Conservation (phyloP, 2,888 invertebrate genomes). For the Hesperia comma region DNA sequence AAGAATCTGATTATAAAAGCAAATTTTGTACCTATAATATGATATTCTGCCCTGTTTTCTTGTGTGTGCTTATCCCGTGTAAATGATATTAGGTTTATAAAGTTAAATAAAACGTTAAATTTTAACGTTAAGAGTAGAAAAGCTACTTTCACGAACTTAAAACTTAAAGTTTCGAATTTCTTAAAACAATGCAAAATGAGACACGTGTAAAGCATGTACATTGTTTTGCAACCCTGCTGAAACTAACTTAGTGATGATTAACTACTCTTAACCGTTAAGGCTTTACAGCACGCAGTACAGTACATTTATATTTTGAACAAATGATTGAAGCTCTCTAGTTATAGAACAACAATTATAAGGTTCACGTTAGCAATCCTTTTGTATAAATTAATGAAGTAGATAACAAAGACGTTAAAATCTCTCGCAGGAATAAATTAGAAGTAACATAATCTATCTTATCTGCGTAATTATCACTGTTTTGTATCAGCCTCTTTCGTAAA, state of each 20-base stretch:
- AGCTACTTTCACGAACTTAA: too few relatives aligned
- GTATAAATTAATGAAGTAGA: constrained; percentile 6
- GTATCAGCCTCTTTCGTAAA: constrained; percentile 15
- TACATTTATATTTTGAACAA: constrained; percentile 2
- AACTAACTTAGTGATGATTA: background rate
- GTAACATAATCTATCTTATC: constrained; percentile 7
- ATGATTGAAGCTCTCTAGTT: constrained; percentile 9
- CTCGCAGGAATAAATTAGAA: constrained; percentile 4
- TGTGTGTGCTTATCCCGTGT: too few relatives aligned
- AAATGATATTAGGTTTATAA: too few relatives aligned
- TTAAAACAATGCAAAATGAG: too few relatives aligned
- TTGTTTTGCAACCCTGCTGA: too few relatives aligned
- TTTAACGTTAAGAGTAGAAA: too few relatives aligned
- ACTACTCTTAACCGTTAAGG: background rate
- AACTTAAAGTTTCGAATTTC: too few relatives aligned
- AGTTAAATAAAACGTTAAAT: too few relatives aligned
- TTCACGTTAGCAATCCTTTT: constrained; percentile 2
- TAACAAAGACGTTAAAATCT: constrained; percentile 3
- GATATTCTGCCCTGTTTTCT: too few relatives aligned
- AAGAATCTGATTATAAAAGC: too few relatives aligned
- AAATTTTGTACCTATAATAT: too few relatives aligned
- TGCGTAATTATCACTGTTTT: constrained; percentile 1
- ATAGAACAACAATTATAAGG: constrained; percentile 3
- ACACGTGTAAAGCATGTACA: too few relatives aligned
- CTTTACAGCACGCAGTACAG: background rate